Conservation (phyloP, 2,888 invertebrate genomes). For the Gastracanthus pulcherrimus region DNA sequence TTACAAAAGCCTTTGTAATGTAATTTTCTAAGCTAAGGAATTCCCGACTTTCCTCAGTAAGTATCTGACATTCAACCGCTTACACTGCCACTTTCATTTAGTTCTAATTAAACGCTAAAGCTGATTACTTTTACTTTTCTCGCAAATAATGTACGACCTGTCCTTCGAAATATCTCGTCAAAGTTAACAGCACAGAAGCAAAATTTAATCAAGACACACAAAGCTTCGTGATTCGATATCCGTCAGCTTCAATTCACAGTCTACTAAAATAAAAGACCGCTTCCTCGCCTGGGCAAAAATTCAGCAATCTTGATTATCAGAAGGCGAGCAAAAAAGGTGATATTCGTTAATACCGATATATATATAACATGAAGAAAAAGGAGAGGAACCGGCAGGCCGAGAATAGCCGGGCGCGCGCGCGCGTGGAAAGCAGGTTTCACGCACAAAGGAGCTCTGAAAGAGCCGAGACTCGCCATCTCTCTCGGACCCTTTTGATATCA, state of each 20-base stretch:
- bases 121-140: neutral
- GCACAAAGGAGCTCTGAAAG: slow-evolving; percentile 23
- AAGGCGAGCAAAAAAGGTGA: neutral
- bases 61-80: no score
- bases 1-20: no score
- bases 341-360: slow-evolving; percentile 1
- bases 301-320: neutral
- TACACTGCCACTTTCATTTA: no score
- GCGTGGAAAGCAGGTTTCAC: slow-evolving; percentile 49
- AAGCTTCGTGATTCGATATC: neutral
- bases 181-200: no score
- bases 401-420: slow-evolving; percentile 39
- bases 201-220: slow-evolving; percentile 9
- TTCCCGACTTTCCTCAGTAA: no score
- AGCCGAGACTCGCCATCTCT: neutral
- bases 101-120: no score
- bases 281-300: no score
- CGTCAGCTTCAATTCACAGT: neutral
- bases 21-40: no score
- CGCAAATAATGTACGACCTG: neutral
- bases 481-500: slow-evolving; percentile 26
- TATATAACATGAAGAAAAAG: neutral
- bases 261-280: neutral
- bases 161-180: neutral
- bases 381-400: neutral